These are phyloP conservation scores for Clistopyga incitator DNA, from an alignment of 2,888 invertebrate species.

Conservation along the genomic window DNA sequence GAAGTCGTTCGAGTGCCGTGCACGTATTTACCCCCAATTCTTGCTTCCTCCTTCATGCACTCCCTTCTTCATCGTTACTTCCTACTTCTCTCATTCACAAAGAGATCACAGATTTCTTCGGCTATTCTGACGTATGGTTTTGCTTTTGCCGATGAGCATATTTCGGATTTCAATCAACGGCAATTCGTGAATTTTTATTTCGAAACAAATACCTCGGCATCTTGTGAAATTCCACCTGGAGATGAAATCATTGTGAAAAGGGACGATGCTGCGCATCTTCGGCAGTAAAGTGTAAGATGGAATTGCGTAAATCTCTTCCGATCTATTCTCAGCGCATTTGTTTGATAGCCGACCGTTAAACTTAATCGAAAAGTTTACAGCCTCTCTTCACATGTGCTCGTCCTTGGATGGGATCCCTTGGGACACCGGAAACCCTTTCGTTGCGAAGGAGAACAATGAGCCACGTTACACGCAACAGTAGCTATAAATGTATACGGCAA, in stretches of 20 bases:
- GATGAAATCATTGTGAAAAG: not conserved
- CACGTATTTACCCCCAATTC: slow-evolving; percentile 24
- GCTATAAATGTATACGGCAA: not conserved
- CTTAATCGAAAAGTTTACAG: slow-evolving; percentile 65
- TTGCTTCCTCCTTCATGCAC: slow-evolving; percentile 25
- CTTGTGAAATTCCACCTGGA: not conserved
- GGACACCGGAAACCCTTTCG: slow-evolving; percentile 20
- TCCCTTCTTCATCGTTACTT: not conserved
- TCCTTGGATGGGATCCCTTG: slow-evolving; percentile 36
- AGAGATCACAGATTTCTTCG: not conserved
- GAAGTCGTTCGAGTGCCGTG: slow-evolving; percentile 36
- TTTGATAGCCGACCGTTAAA: slow-evolving; percentile 63
- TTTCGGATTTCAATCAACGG: not conserved
- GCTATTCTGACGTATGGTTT: not conserved
- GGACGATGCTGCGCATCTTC: slow-evolving; percentile 48
- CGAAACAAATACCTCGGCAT: no score
- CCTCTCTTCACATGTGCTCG: slow-evolving; percentile 18
- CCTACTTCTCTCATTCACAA: not conserved
- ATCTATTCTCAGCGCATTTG: slow-evolving; percentile 29
- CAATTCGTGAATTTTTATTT: not conserved
- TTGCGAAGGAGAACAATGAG: slow-evolving; percentile 25
- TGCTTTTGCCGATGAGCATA: not conserved
- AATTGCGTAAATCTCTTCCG: slow-evolving; percentile 38
- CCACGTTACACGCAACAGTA: slow-evolving; percentile 15
- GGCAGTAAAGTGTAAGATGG: slow-evolving; percentile 56